Base-by-base conservation (phyloP, 2,888 invertebrate genomes). In the Patella ulyssiponensis region DNA sequence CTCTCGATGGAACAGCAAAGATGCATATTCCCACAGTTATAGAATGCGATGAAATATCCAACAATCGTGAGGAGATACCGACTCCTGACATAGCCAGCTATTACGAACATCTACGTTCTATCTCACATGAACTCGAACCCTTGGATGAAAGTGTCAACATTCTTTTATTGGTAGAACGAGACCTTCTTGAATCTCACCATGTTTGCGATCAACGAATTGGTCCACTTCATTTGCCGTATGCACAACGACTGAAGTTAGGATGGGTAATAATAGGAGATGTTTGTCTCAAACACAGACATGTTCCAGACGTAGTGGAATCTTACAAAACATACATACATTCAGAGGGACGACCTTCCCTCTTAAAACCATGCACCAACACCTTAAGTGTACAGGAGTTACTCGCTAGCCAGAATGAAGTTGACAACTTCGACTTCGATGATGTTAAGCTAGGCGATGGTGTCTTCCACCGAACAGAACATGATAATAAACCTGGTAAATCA, bases 31-130 rank as follows among this genome's bases (percentile, higher is more conserved):
- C 81, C 2, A n/a, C 27, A 1, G 23, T 82, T 11, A 80, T 79
- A 27, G 81, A 82, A 53, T 82, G 82, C 54, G 51, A 75, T 44
- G 23, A 80, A 3, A 79, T 83, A 33, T 77, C 81, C 17, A 56
- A 77, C 58, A 58, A 72, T 14, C 73, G 77, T 15, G 69, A 76
- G 15, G 77, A 83, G 7, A 81, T 83, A 9, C 80, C 80, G 3
- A 83, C 81, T 3, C 78, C 79, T 15, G 64, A 81, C 17, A 72
- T 80, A 27, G 81, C 80, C 20, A 12, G 15, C 23, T 56, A 71
- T 23, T 77, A 81, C 52, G 23, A 7, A 1, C 81, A 82, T 73
- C 56, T 82, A 9, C 9, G 14, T 12, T 9, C 27, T 52, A 72
- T 72, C 20, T 33, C 27, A 12, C 15, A 23, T 33, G 51, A 54